phyloP scores from a whole-genome alignment of 2,113 vertebrate species.

The Tupaia tana region DNA sequence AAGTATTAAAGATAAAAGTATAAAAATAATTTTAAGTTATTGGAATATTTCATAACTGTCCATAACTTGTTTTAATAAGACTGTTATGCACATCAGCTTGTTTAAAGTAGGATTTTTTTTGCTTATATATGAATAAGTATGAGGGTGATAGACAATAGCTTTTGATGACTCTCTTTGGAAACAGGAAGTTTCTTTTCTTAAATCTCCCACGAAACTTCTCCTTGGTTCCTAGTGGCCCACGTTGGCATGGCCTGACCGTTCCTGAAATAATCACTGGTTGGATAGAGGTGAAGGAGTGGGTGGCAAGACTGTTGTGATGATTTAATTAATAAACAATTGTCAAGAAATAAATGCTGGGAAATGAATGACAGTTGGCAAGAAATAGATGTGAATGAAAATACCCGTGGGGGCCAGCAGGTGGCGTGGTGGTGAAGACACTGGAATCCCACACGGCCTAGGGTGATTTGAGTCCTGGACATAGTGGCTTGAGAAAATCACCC shows the following conservation, averaged over 20 bases:
- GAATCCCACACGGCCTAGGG: no score
- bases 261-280: not conserved
- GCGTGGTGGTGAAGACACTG: no score
- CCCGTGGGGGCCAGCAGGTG: no score
- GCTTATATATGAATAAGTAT: not conserved
- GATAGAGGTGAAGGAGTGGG: not conserved
- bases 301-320: not conserved
- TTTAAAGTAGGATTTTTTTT: constrained; percentile 20
- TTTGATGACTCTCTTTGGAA: not conserved
- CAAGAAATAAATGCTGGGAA: not conserved
- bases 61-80: not conserved
- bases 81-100: not conserved
- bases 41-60: not conserved
- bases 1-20: not conserved
- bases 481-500: no score
- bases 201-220: not conserved
- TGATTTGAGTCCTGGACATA: no score
- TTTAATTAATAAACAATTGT: not conserved
- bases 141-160: not conserved
- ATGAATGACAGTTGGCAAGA: not conserved
- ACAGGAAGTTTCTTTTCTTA: not conserved
- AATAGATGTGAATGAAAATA: no score
- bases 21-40: constrained; percentile 32
- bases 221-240: not conserved
- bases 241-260: not conserved